A percentile compares a stretch with the other conserved stretches of the same genome.
Conservation (phyloP, 2,113 vertebrate species). For the Spermophilus dauricus region DNA sequence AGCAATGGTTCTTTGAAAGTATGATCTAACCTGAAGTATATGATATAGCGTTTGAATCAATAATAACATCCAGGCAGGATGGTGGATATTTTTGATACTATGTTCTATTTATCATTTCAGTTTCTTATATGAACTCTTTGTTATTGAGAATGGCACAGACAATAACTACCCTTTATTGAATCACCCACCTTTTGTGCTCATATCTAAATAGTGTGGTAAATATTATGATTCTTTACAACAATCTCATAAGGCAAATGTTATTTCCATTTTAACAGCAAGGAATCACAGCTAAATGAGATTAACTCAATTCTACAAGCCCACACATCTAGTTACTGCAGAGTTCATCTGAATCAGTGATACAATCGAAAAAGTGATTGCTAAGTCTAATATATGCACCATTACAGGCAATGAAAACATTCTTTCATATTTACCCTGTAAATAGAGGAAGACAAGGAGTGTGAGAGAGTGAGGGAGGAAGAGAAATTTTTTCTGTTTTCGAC, state of each 20-base stretch:
- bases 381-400: conserved; percentile 23
- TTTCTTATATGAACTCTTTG: conserved; percentile 55
- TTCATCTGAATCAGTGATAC: conserved; percentile 42
- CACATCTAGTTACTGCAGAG: background rate
- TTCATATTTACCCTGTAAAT: conserved; percentile 1
- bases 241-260: background rate
- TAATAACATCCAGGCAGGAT: conserved; percentile 39
- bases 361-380: conserved; percentile 2
- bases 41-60: conserved; percentile 14
- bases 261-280: conserved; percentile 66
- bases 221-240: conserved; percentile 51
- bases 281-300: conserved; percentile 49
- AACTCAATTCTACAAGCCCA: conserved; percentile 46
- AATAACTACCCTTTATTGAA: conserved; percentile 48
- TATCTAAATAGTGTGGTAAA: conserved; percentile 55
- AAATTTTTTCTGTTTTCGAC: conserved; percentile 10
- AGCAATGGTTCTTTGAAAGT: conserved; percentile 34
- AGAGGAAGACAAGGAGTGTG: background rate
- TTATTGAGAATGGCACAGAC: conserved; percentile 19
- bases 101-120: conserved; percentile 67
- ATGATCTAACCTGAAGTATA: conserved; percentile 23
- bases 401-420: background rate
- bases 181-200: conserved; percentile 7
- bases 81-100: conserved; percentile 41
- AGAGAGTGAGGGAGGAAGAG: background rate